Conservation (phyloP, 2,797 vertebrate species). For the Helarctos malayanus region DNA sequence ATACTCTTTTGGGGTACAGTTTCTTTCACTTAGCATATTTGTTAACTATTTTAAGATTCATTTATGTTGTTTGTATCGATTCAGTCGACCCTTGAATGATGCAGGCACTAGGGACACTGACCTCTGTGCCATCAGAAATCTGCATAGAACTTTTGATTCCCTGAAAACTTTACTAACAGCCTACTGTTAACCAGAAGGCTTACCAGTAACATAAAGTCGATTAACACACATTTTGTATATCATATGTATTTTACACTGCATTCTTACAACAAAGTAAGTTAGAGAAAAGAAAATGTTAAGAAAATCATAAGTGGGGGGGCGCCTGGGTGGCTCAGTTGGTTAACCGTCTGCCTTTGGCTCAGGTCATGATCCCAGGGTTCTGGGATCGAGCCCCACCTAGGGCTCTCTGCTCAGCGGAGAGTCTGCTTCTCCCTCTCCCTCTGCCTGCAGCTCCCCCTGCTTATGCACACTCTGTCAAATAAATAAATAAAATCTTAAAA, state of each 20-base stretch:
- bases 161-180: neutral
- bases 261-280: neutral
- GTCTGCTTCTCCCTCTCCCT: neutral
- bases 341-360: neutral
- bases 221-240: neutral
- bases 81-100: neutral
- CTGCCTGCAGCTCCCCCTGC: neutral
- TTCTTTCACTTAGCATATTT: neutral
- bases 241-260: neutral
- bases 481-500: neutral
- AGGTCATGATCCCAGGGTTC: neutral
- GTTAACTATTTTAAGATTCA: neutral
- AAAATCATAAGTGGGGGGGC: neutral
- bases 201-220: neutral
- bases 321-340: neutral
- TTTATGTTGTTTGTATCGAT: neutral
- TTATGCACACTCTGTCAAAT: neutral
- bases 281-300: neutral
- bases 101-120: neutral
- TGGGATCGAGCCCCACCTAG: rapidly evolving
- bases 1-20: neutral
- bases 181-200: neutral
- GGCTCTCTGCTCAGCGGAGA: neutral
- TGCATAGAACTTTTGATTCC: neutral
- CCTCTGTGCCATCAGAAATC: neutral